Percentiles rank a stretch among this genome's conserved stretches.
phyloP scores from a whole-genome alignment of 2,797 vertebrate genomes.

The Champsocephalus gunnari region DNA sequence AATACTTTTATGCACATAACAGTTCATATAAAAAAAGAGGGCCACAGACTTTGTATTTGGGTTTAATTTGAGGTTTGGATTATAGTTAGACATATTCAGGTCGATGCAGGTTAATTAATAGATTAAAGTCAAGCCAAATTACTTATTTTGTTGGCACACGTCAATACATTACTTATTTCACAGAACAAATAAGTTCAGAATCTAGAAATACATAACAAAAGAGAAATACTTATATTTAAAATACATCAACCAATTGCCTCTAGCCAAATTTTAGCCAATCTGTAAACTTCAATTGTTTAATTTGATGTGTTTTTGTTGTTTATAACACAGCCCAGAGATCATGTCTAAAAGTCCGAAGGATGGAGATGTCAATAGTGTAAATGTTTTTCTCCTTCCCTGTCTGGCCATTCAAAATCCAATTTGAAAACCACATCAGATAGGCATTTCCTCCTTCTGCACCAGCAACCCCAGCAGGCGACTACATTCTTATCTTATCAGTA shows the following conservation, averaged over 20 bases:
- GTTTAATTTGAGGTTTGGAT: not conserved
- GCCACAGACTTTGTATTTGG: not conserved
- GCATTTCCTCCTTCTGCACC: slow-evolving; percentile 82
- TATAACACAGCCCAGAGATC: slow-evolving; percentile 32
- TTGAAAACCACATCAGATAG: slow-evolving; percentile 85
- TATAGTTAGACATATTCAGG: not conserved
- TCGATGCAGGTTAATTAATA: not conserved
- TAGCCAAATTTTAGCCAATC: slow-evolving; percentile 11
- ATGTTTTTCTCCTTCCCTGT: slow-evolving; percentile 74
- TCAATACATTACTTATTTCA: not conserved
- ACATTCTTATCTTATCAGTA: slow-evolving; percentile 86
- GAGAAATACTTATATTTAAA: not conserved
- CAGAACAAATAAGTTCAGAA: not conserved
- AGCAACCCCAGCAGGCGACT: slow-evolving; percentile 77
- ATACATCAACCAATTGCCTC: slow-evolving; percentile 8
- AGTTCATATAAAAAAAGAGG: not conserved
- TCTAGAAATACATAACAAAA: not conserved
- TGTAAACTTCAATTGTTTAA: slow-evolving; percentile 31
- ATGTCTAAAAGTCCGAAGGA: slow-evolving; percentile 52
- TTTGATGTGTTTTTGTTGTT: slow-evolving; percentile 49
- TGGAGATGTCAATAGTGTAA: slow-evolving; percentile 74
- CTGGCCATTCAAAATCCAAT: slow-evolving; percentile 82
- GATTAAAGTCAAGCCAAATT: not conserved
- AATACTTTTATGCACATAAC: not conserved
- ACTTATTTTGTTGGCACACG: not conserved